These are phyloP conservation scores for Rallus limicola DNA, from an alignment of 2,113 vertebrate species.

Conservation along the genomic window DNA sequence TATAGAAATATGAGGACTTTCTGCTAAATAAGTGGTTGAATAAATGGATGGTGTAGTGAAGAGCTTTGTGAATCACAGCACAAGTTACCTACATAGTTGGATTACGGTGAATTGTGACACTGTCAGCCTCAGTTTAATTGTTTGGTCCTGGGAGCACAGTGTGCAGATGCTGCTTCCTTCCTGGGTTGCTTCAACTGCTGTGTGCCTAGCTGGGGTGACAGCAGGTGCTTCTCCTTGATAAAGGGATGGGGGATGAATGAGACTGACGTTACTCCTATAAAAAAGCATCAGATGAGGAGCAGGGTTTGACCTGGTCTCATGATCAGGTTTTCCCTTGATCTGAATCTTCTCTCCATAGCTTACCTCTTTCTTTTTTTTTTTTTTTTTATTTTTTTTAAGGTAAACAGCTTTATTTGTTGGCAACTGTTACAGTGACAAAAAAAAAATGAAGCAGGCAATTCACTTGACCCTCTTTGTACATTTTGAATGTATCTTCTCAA, in stretches of 20 bases:
- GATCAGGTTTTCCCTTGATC: neutral
- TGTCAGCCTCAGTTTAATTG: neutral
- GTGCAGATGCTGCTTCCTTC: neutral
- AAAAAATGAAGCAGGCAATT: neutral
- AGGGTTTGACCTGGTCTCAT: neutral
- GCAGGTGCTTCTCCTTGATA: neutral
- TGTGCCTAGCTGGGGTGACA: neutral
- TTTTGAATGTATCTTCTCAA: slow-evolving; percentile 12
- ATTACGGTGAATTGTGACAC: neutral
- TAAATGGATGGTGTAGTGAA: neutral
- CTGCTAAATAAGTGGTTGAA: neutral
- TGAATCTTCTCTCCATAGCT: neutral
- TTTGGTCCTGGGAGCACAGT: neutral
- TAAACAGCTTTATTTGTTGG: neutral
- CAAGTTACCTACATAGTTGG: neutral
- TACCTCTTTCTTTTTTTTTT: neutral
- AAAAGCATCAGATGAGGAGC: neutral
- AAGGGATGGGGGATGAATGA: neutral
- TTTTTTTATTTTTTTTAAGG: no score
- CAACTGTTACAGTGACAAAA: neutral
- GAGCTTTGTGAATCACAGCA: neutral
- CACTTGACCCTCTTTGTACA: neutral
- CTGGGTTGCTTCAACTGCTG: neutral
- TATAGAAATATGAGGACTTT: neutral
- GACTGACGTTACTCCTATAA: neutral